Base-by-base conservation (phyloP, 2,888 invertebrate genomes). In the Omphaloscelis lunosa region DNA sequence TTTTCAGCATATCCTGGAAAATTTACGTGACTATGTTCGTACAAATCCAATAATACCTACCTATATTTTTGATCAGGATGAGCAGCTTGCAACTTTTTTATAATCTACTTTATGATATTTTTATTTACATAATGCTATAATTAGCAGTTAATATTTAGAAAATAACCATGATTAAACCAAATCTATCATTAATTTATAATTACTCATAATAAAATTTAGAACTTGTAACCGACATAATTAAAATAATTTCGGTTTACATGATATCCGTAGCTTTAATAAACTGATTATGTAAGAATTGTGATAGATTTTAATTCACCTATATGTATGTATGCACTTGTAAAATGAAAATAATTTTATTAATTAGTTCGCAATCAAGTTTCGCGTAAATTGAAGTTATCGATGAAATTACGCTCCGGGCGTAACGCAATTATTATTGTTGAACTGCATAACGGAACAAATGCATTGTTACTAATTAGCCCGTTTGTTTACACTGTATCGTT, bases 341-440 rank as follows among this genome's bases (percentile, higher is more conserved):
- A 91, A 92, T 93, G 91, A 88, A 93, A 93, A 92, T 93, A 92
- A 93, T 93, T 92, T 90, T 88, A 93, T 93, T 93, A 94, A 94
- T 94, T 93, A 91, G 89, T 89, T 88, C 82, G 88, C 89, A 91
- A 92, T 91, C 92, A 90, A 86, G 89, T 91, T 92, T 91, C 90
- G 90, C 86, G 90, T 92, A 92, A 93, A 93, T 91, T 90, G 88
- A 90, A 93, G 88, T 93, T 93, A 93, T 93, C 91, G 91, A 88
- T 86, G 86, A 87, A 91, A 93, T 93, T 91, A 86, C 85, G 92
- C 92, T 88, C 77, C 86, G 84, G 88, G 92, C 90, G 83, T 87
- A 87, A 89, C 85, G 88, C 89, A 90, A 91, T 92, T 92, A 91
- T 89, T 90, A 90, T 86, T 89, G 86, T 87, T 87, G 84, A 72